These are phyloP conservation scores for Pachycephala philippinensis DNA, from an alignment of 2,113 vertebrate genomes.

Conservation along the genomic window DNA sequence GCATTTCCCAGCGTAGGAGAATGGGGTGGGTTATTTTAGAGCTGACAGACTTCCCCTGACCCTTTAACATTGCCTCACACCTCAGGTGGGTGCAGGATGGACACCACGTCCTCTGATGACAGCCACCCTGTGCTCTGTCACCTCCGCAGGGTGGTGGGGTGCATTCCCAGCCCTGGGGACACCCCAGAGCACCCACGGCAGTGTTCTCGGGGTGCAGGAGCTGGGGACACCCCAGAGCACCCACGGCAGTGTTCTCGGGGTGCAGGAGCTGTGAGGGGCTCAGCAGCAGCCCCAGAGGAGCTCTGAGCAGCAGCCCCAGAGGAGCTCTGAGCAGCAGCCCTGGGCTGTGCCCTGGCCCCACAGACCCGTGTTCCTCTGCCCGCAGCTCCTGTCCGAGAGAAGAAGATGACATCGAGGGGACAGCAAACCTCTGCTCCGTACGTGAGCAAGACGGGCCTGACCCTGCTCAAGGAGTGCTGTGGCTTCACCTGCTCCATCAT, in stretches of 20 bases:
- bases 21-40: neutral
- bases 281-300: neutral
- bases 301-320: neutral
- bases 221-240: neutral
- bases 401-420: conserved; percentile 66
- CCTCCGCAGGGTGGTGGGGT: neutral
- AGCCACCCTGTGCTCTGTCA: neutral
- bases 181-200: neutral
- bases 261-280: neutral
- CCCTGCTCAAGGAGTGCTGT: conserved; percentile 86
- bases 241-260: neutral
- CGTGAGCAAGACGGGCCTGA: conserved; percentile 80
- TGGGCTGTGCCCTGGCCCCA: neutral
- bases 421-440: conserved; percentile 77
- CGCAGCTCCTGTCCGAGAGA: conserved; percentile 64
- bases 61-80: neutral
- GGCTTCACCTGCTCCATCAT: conserved; percentile 88
- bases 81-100: neutral
- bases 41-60: neutral
- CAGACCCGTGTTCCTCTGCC: neutral
- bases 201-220: neutral
- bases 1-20: neutral
- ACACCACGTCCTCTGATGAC: neutral
- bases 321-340: neutral
- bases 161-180: neutral